Evolutionary conservation across 2,888 invertebrate genomes (phyloP).

Genomic region (Acanthosoma haemorrhoidale): DNA sequence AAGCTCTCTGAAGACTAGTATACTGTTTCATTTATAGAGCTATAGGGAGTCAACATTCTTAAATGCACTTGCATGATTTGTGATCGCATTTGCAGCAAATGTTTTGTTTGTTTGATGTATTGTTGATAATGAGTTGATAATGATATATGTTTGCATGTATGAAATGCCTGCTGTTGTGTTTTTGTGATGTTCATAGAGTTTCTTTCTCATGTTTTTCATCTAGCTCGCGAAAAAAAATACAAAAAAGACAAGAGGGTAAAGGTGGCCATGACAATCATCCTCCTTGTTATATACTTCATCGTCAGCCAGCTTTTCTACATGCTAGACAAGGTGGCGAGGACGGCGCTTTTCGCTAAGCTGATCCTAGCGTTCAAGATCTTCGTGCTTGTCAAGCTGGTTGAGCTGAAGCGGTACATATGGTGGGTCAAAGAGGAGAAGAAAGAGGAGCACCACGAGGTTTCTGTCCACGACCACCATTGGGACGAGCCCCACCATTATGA

Average conservation of each 20-base stretch:
- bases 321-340: constrained; percentile 38
- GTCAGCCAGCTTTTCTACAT: constrained; percentile 38
- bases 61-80: no score
- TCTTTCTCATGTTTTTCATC: constrained; percentile 1
- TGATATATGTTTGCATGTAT: not conserved
- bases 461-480: constrained; percentile 36
- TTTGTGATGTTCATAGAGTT: not conserved
- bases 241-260: constrained; percentile 38
- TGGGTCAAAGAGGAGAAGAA: constrained; percentile 38
- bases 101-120: no score
- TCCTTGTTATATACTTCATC: constrained; percentile 38
- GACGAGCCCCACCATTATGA: constrained; percentile 32
- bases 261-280: constrained; percentile 37
- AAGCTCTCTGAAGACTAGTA: no score
- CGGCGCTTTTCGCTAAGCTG: constrained; percentile 37
- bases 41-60: no score
- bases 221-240: constrained; percentile 34
- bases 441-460: constrained; percentile 35
- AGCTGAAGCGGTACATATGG: constrained; percentile 39
- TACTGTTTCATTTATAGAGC: no score
- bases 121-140: no score
- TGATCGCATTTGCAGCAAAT: not conserved
- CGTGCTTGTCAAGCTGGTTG: constrained; percentile 37
- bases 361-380: constrained; percentile 37
- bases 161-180: not conserved